Evolutionary conservation across 2,797 vertebrate genomes (phyloP).

Genomic region (Xenentodon cancila): DNA sequence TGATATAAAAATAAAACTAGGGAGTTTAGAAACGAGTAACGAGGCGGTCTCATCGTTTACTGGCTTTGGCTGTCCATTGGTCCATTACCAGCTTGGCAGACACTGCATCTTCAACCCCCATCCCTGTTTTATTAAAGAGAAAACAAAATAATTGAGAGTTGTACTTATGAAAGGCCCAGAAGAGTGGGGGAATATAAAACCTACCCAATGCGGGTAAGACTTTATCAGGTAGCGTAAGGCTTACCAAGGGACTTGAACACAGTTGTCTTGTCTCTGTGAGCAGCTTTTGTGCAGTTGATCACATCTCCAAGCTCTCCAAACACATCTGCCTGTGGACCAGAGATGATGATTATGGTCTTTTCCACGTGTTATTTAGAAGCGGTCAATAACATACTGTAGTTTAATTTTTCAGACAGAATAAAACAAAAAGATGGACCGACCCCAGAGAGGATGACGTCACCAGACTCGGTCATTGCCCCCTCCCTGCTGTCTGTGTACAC

Average conservation of each 20-base stretch:
- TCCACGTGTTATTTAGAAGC: neutral
- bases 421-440: slow-evolving; percentile 70
- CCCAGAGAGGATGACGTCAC: slow-evolving; percentile 92
- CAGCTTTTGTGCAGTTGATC: slow-evolving; percentile 86
- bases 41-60: slow-evolving; percentile 50
- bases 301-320: slow-evolving; percentile 95
- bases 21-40: no score
- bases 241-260: slow-evolving; percentile 97
- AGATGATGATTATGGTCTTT: neutral
- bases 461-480: slow-evolving; percentile 87
- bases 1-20: no score
- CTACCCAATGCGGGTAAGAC: neutral
- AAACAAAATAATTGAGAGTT: neutral
- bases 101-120: slow-evolving; percentile 92
- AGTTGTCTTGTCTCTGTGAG: slow-evolving; percentile 88
- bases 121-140: slow-evolving; percentile 77
- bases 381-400: neutral
- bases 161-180: no score
- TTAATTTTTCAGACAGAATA: neutral
- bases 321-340: slow-evolving; percentile 83
- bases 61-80: slow-evolving; percentile 80
- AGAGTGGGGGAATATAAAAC: no score
- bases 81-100: slow-evolving; percentile 92
- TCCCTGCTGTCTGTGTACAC: slow-evolving; percentile 92
- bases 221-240: neutral